phyloP scores from a whole-genome alignment of 2,113 vertebrate species.

The Rutilus rutilus region DNA sequence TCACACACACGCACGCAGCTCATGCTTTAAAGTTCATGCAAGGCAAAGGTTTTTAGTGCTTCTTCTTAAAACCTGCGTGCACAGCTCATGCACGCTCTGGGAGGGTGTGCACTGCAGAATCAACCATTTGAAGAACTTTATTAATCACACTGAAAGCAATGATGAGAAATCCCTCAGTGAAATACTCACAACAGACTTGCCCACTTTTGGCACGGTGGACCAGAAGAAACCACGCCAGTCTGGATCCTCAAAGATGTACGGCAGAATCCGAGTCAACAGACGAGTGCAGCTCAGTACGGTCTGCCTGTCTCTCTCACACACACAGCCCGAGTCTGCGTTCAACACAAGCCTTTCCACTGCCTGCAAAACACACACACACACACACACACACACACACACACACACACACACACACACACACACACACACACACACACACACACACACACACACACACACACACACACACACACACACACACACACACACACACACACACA shows the following conservation, averaged over 20 bases:
- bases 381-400: neutral
- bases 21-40: neutral
- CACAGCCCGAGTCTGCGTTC: conserved; percentile 91
- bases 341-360: conserved; percentile 97
- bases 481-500: neutral
- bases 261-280: conserved; percentile 91
- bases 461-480: neutral
- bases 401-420: neutral
- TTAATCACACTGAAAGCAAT: neutral
- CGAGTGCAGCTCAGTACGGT: conserved; percentile 89
- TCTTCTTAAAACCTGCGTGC: neutral
- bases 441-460: too few relatives aligned
- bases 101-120: neutral
- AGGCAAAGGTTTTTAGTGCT: neutral
- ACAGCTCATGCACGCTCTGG: neutral
- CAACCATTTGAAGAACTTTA: neutral
- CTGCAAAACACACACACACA: conserved; percentile 65
- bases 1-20: neutral
- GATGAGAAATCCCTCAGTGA: conserved; percentile 18
- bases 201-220: conserved; percentile 95
- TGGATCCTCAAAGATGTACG: conserved; percentile 97
- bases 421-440: neutral
- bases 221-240: conserved; percentile 99
- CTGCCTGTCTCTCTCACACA: conserved; percentile 89
- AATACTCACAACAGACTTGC: conserved; percentile 81